Evolutionary conservation across 1,140 invertebrate species (phyloP), one percentile per base, ranked within the genome.

Genomic region (fruit fly (Drosophila melanogaster)): DNA sequence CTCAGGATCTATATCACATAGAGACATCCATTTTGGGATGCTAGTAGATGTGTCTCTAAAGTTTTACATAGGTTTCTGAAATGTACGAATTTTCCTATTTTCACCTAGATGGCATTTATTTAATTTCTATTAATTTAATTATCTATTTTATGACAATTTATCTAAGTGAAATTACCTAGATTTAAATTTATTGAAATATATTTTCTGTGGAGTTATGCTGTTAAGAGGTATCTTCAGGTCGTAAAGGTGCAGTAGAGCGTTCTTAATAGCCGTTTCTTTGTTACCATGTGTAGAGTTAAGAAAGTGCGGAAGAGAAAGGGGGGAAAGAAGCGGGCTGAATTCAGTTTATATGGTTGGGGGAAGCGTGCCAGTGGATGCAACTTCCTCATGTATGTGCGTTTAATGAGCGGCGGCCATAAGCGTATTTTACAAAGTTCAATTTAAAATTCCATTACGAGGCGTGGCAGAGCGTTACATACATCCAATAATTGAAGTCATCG

Each of bases 321-420:
- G 35, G 17, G 11, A 8, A 7, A 2, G 17, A 12, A 26, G 33
- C 17, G 41, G 26, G 26, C 14, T 3, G 11, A 17, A 47, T 17
- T 24, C n/a, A 37, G 33, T 30, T 41, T 41, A 43, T 35, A 17
- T 35, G 19, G 64, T 33, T 43, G 59, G 30, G 44, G n/a, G 60
- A 67, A 67, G 64, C 64, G 64, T 67, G 64, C 64, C 61, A n/a
- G 33, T 37, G 30, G 40, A 15, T 12, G 56, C 61, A 60, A 51
- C 64, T 65, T 67, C 64, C 64, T 49, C n/a, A 24, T 41, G 6
- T 53, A 10, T 30, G 19, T 43, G 59, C 26, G 19, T 66, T 66
- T 38, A 54, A n/a, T n/a, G 33, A 37, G 40, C 54, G 15, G 40
- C n/a, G 26, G 11, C 54, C 38, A 17, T 40, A 40, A 56, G 30